These are phyloP conservation scores for Typhlomys cinereus DNA, from an alignment of 2,113 vertebrate genomes.

Conservation along the genomic window DNA sequence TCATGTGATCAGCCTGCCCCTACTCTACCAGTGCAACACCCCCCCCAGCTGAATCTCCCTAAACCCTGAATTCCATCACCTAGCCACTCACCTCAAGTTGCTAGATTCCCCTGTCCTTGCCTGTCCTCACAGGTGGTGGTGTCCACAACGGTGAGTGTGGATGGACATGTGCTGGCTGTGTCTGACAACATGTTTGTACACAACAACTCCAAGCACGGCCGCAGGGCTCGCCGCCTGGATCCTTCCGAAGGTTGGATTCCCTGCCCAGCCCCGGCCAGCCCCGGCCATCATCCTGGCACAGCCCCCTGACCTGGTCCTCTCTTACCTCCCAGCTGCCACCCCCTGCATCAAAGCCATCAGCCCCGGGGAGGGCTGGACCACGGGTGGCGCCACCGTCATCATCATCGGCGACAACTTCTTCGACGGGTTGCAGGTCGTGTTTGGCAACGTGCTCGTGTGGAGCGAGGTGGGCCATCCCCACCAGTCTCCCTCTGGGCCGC, in stretches of 20 bases:
- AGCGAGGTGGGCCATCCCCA: constrained; percentile 89
- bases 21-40: neutral
- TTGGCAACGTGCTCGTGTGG: constrained; percentile 96
- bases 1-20: neutral
- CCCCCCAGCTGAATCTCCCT: neutral
- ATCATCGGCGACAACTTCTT: constrained; percentile 99
- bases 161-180: constrained; percentile 94
- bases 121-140: constrained; percentile 90
- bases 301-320: constrained; percentile 59
- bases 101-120: neutral
- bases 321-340: constrained; percentile 91
- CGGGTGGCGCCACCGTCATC: constrained; percentile 95
- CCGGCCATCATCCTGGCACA: neutral
- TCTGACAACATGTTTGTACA: constrained; percentile 99
- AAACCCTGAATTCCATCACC: neutral
- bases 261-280: neutral
- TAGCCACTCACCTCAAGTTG: neutral
- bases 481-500: neutral
- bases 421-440: constrained; percentile 95
- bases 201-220: constrained; percentile 98
- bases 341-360: constrained; percentile 98
- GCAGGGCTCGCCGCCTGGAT: constrained; percentile 93
- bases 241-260: constrained; percentile 92
- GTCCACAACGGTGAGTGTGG: constrained; percentile 96
- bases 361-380: constrained; percentile 97